phyloP scores from a whole-genome alignment of 2,888 invertebrate species.

The Mellilla xanthometata region DNA sequence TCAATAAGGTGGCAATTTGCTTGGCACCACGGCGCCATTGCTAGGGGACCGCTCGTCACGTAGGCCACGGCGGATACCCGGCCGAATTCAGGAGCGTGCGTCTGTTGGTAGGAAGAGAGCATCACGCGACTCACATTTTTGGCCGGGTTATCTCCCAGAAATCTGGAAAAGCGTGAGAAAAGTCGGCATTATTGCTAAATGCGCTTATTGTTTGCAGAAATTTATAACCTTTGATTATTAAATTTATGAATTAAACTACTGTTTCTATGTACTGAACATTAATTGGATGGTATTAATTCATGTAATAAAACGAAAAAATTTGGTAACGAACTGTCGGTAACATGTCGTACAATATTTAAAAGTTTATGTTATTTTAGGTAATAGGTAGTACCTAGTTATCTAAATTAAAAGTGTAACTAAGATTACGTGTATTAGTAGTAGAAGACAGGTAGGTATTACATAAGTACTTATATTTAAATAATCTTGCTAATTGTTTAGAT shows the following conservation, averaged over 20 bases:
- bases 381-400: too few relatives aligned
- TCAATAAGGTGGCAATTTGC: constrained; percentile 75
- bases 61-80: constrained; percentile 69
- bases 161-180: constrained; percentile 47
- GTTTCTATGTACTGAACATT: neutral
- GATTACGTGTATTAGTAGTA: too few relatives aligned
- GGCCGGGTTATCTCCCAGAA: constrained; percentile 45
- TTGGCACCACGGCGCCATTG: constrained; percentile 78
- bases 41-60: constrained; percentile 74
- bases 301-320: too few relatives aligned
- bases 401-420: too few relatives aligned
- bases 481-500: too few relatives aligned
- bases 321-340: too few relatives aligned
- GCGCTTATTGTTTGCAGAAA: constrained; percentile 17
- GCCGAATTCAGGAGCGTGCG: constrained; percentile 43
- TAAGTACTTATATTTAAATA: too few relatives aligned
- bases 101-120: constrained; percentile 18
- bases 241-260: constrained; percentile 1
- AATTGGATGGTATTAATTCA: too few relatives aligned
- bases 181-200: constrained; percentile 23
- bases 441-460: too few relatives aligned
- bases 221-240: constrained; percentile 1
- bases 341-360: too few relatives aligned
- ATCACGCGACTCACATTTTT: constrained; percentile 30
- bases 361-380: too few relatives aligned